phyloP scores from a whole-genome alignment of 2,797 vertebrate genomes.

The Selene dorsalis region DNA sequence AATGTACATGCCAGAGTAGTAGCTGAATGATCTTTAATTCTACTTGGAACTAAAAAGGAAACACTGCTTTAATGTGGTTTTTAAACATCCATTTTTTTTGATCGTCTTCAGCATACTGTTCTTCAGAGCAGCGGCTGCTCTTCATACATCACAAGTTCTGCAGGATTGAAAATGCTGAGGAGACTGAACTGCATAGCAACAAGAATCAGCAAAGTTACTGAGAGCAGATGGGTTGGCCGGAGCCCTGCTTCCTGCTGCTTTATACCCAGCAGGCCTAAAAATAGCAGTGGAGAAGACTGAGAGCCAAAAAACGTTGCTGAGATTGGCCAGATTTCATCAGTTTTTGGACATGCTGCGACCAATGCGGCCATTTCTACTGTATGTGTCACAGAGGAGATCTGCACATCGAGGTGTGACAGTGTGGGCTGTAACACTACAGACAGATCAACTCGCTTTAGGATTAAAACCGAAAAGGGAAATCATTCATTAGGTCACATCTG shows the following conservation, averaged over 20 bases:
- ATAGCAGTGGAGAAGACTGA: slow-evolving; percentile 70
- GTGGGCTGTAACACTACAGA: neutral
- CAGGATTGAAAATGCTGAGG: slow-evolving; percentile 59
- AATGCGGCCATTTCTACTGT: slow-evolving; percentile 30
- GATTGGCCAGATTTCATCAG: slow-evolving; percentile 62
- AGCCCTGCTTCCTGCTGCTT: slow-evolving; percentile 65
- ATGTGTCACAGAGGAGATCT: slow-evolving; percentile 46
- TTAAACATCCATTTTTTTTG: slow-evolving; percentile 33
- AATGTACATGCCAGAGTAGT: slow-evolving; percentile 64
- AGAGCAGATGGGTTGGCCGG: slow-evolving; percentile 76
- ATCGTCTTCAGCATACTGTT: slow-evolving; percentile 52
- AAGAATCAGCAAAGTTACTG: slow-evolving; percentile 67
- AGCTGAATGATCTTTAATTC: slow-evolving; percentile 43
- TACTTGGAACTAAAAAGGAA: slow-evolving; percentile 45
- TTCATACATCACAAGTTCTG: slow-evolving; percentile 70
- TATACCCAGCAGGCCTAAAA: slow-evolving; percentile 72
- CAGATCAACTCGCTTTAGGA: slow-evolving; percentile 46
- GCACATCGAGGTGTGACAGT: slow-evolving; percentile 32
- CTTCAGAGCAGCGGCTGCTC: slow-evolving; percentile 67
- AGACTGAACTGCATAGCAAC: slow-evolving; percentile 66
- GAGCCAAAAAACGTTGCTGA: slow-evolving; percentile 50
- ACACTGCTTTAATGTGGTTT: slow-evolving; percentile 20
- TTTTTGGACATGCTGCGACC: slow-evolving; percentile 44
- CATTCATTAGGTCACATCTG: slow-evolving; percentile 54
- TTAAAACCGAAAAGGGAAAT: slow-evolving; percentile 33